Base-by-base conservation (phyloP, 2,888 invertebrate genomes). In the Tineola bisselliella region DNA sequence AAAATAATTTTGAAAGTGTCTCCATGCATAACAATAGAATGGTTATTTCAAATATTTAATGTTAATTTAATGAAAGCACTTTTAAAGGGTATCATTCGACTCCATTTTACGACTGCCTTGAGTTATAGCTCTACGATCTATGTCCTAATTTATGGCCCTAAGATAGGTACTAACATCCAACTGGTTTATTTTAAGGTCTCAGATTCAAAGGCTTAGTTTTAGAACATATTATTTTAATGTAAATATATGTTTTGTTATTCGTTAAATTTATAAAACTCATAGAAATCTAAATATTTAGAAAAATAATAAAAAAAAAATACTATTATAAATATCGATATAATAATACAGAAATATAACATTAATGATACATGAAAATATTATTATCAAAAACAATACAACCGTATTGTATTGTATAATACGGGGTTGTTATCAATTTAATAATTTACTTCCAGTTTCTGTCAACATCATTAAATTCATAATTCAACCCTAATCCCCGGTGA, bases 401-500 rank as follows among this genome's bases (percentile, higher is more conserved):
- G n/a, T 38, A n/a, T 38, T 38, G 38, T n/a, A n/a, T n/a, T n/a
- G n/a, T n/a, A n/a, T n/a, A n/a, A n/a, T n/a, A n/a, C n/a, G n/a
- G n/a, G n/a, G n/a, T 38, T 38, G 38, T 38, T 38, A 12, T 38
- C 10, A 38, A 38, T 38, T 38, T n/a, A 38, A 38, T 38, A 38
- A 38, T 38, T 38, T 38, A 38, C 38, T 38, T 38, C 38, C 10
- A 48, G 48, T 13, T 48, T 48, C 54, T 54, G 54, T 54, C 54
- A 54, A 54, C 54, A 54, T 25, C 54, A 54, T 18, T 48, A 54
- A 18, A 54, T 54, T n/a, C n/a, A 54, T 54, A 54, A 18, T 18
- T 25, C 25, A 19, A 54, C 54, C 54, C 54, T 54, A 54, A 54
- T 54, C 54, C 25, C 25, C 10, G 12, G 5, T 54, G 54, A 10